Percentiles rank a stretch among this genome's conserved stretches.
phyloP scores from a whole-genome alignment of 2,113 vertebrate genomes.

The Struthidea cinerea region DNA sequence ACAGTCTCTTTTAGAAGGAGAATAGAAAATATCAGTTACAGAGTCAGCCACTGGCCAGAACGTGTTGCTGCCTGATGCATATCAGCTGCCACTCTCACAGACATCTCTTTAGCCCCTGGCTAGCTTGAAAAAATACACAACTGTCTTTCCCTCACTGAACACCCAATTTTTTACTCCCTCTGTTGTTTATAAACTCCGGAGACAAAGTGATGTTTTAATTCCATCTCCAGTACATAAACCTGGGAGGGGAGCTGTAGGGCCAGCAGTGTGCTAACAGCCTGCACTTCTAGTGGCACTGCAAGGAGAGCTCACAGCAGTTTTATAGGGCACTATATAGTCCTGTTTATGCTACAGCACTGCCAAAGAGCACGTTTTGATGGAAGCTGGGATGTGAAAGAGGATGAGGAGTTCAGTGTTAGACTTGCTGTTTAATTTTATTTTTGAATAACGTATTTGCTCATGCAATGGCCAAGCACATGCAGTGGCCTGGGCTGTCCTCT shows the following conservation, averaged over 20 bases:
- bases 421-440: conserved; percentile 30
- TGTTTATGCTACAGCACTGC: conserved; percentile 32
- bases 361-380: conserved; percentile 7
- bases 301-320: neutral
- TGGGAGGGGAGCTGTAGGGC: conserved; percentile 62
- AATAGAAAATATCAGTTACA: conserved; percentile 32
- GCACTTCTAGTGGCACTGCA: conserved; percentile 40
- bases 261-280: conserved; percentile 60
- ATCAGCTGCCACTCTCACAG: conserved; percentile 71
- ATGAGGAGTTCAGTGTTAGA: conserved; percentile 2
- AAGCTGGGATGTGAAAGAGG: conserved; percentile 2
- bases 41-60: conserved; percentile 40
- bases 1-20: conserved; percentile 57
- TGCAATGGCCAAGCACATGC: neutral
- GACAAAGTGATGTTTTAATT: conserved; percentile 77
- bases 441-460: neutral
- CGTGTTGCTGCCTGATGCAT: conserved; percentile 58
- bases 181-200: conserved; percentile 76
- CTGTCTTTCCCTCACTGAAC: conserved; percentile 73
- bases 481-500: neutral
- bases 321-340: conserved; percentile 24
- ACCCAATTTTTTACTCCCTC: conserved; percentile 74
- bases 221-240: conserved; percentile 74
- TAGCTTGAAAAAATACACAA: conserved; percentile 79
- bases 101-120: conserved; percentile 67